Conservation (phyloP, 2,888 invertebrate genomes). For the Drosophila meridiana region DNA sequence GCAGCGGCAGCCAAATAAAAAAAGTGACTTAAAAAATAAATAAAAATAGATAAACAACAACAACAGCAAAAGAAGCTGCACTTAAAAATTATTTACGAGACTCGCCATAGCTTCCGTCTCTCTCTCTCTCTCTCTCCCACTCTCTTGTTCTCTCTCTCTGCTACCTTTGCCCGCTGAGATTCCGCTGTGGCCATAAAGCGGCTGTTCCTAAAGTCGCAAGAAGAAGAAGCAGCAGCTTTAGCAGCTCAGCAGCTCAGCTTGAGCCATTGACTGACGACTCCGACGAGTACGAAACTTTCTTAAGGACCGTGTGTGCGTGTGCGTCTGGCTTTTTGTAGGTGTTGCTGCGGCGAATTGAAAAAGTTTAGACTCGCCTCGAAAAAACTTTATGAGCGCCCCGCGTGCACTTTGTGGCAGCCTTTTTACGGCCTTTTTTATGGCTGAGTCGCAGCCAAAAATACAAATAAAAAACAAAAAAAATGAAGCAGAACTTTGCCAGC, state of each 20-base stretch:
- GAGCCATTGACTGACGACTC: conserved; percentile 69
- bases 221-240: conserved; percentile 5
- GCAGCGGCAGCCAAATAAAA: conserved; percentile 17
- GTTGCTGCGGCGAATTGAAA: conserved; percentile 76
- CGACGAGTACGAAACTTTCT: conserved; percentile 58
- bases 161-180: conserved; percentile 33
- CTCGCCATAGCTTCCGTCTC: conserved; percentile 7
- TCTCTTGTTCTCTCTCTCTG: not conserved
- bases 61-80: conserved; percentile 60
- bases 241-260: conserved; percentile 22
- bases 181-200: conserved; percentile 65
- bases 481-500: conserved; percentile 48
- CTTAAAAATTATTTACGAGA: conserved; percentile 76
- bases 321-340: conserved; percentile 52
- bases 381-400: conserved; percentile 68
- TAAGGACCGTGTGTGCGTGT: conserved; percentile 19
- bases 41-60: conserved; percentile 47
- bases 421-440: conserved; percentile 73
- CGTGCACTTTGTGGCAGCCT: conserved; percentile 45
- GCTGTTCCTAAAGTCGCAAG: conserved; percentile 18
- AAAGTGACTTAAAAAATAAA: conserved; percentile 24
- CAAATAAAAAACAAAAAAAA: not conserved
- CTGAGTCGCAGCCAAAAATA: conserved; percentile 46
- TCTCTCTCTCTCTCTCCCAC: not conserved
- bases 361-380: conserved; percentile 65